Evolutionary conservation across 92 coral and sea anemone species (phyloP).

Genomic region (Porites divaricata): DNA sequence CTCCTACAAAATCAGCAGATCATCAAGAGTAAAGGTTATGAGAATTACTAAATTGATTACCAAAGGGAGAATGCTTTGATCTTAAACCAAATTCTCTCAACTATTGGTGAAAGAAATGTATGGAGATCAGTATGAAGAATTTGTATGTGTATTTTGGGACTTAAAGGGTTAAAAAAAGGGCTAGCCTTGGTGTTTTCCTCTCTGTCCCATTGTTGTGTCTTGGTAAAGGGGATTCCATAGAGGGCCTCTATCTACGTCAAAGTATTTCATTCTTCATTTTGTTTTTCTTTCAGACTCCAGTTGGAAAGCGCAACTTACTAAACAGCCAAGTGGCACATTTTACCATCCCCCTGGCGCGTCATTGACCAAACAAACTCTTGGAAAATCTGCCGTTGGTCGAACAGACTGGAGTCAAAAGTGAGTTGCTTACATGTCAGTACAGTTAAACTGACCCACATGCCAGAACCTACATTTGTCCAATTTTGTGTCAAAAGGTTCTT

Average conservation of each 20-base stretch:
- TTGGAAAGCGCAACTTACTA: slow-evolving; percentile 89
- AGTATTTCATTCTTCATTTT: not conserved
- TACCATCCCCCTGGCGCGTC: slow-evolving; percentile 95
- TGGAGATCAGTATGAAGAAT: too few species aligned
- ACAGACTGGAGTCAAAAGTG: slow-evolving; percentile 97
- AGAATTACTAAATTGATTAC: too few species aligned
- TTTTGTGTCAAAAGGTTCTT: too few species aligned
- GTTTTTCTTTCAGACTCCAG: slow-evolving; percentile 66
- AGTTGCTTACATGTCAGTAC: slow-evolving; percentile 24
- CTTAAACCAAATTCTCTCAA: too few species aligned
- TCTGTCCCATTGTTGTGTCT: too few species aligned
- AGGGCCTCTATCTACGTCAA: not conserved
- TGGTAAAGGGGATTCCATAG: not conserved
- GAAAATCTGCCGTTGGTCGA: slow-evolving; percentile 77
- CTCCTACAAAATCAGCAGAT: too few species aligned
- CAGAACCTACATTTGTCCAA: not conserved
- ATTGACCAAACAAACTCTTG: slow-evolving; percentile 41
- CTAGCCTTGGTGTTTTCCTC: too few species aligned
- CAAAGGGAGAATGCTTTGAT: too few species aligned
- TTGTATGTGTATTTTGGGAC: too few species aligned
- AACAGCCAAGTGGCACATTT: slow-evolving; percentile 89
- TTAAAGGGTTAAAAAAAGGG: too few species aligned
- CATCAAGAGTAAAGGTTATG: too few species aligned
- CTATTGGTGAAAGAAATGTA: too few species aligned
- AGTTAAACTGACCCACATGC: not conserved